Conservation (phyloP, 2,888 invertebrate genomes). For the Ecliptopera silaceata region DNA sequence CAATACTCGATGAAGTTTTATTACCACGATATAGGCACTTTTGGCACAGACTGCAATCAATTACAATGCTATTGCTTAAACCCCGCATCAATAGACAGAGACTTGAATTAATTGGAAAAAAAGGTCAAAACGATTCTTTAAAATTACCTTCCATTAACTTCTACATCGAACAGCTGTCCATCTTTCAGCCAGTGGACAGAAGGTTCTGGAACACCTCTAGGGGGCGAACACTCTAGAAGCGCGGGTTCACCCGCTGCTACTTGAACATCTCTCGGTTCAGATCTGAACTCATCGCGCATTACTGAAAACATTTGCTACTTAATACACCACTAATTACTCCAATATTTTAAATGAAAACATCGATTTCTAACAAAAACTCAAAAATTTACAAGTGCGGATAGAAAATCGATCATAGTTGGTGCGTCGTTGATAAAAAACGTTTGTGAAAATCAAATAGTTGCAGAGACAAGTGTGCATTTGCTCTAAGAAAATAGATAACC, state of each 20-base stretch:
- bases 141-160: constrained; percentile 84
- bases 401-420: too few species aligned
- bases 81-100: not conserved
- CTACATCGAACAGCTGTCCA: constrained; percentile 84
- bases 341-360: too few species aligned
- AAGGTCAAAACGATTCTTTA: too few species aligned
- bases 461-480: too few species aligned
- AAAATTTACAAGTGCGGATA: too few species aligned
- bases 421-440: too few species aligned
- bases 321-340: not conserved
- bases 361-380: too few species aligned
- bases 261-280: constrained; percentile 94
- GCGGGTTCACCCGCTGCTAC: constrained; percentile 97
- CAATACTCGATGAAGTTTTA: not conserved
- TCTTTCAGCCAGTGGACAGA: constrained; percentile 95
- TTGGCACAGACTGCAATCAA: not conserved
- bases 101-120: too few species aligned
- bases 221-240: constrained; percentile 95
- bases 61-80: not conserved
- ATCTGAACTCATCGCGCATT: constrained; percentile 96
- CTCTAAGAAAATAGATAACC: not conserved
- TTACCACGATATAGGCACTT: not conserved
- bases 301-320: constrained; percentile 82
- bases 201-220: constrained; percentile 97
- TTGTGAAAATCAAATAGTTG: too few species aligned